Evolutionary conservation across 2,888 invertebrate genomes (phyloP), one percentile per base, ranked within the genome.

Genomic region (Automeris io): DNA sequence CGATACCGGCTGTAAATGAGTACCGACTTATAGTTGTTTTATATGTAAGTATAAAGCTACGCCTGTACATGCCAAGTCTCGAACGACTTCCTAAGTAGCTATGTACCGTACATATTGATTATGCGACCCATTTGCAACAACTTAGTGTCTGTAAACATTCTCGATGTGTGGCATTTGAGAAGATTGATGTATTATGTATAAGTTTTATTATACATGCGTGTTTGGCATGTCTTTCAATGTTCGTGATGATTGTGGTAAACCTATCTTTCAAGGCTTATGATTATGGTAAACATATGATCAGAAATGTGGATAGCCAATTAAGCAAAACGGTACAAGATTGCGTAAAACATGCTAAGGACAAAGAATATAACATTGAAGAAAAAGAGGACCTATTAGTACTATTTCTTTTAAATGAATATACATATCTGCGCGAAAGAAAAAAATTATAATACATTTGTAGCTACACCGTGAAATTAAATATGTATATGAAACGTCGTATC

Each of bases 1-100:
- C 51, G 51, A 64, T 68, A 59, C 61, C 59, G 49, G 56, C 62
- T 62, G 61, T 62, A 69, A 76, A 78, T 74, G 63, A 73, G 63
- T 59, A 60, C 62, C 19, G 4, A 19, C 9, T 70, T 72, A 73
- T 73, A 64, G 64, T 64, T 61, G 61, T 61, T 64, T 62, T 56
- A 65, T 63, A 68, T 57, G 57, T n/a, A n/a, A n/a, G n/a, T 63
- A 61, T 65, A 61, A 65, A 61, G 54, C 50, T 45, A 40, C 52
- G 49, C 44, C 40, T 43, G 51, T 49, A 47, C 45, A 43, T 46
- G 44, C 43, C 39, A 46, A 46, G 46, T 47, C 45, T 37, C 39
- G 47, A 49, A 46, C 61, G 55, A 72, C 70, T 78, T 71, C 75
- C 61, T 73, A 74, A 78, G 75, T 72, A 70, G 70, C 61, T 36